Conservation (phyloP, 2,797 vertebrate genomes). For the Falco peregrinus region DNA sequence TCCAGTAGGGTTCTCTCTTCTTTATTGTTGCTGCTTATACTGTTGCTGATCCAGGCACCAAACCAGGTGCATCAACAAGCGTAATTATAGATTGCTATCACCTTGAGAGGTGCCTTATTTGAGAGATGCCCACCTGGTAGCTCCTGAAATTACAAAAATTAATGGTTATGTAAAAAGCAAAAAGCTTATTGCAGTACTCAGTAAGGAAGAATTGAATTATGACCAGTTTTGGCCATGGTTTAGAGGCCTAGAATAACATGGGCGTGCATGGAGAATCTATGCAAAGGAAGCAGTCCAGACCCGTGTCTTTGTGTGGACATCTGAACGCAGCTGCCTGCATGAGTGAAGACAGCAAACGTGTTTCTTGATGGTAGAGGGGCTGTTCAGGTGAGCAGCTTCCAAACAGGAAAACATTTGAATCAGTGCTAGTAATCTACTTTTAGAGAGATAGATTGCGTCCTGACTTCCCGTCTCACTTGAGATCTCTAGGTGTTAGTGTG, state of each 20-base stretch:
- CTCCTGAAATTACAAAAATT: neutral
- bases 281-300: neutral
- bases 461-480: neutral
- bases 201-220: neutral
- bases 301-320: neutral
- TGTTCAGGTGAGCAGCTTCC: neutral
- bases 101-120: neutral
- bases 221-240: neutral
- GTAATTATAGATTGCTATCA: neutral
- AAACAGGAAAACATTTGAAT: neutral
- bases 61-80: neutral
- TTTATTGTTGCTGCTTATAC: neutral
- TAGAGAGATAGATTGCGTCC: neutral
- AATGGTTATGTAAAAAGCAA: neutral
- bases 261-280: neutral
- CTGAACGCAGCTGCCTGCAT: neutral
- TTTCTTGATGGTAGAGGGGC: neutral
- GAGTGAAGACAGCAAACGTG: neutral
- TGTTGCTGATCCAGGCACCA: neutral
- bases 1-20: neutral
- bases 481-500: neutral
- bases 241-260: neutral
- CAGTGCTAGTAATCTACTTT: neutral
- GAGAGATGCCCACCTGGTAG: neutral
- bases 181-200: neutral